Base-by-base conservation (phyloP, 2,113 vertebrate species). In the Limanda limanda region DNA sequence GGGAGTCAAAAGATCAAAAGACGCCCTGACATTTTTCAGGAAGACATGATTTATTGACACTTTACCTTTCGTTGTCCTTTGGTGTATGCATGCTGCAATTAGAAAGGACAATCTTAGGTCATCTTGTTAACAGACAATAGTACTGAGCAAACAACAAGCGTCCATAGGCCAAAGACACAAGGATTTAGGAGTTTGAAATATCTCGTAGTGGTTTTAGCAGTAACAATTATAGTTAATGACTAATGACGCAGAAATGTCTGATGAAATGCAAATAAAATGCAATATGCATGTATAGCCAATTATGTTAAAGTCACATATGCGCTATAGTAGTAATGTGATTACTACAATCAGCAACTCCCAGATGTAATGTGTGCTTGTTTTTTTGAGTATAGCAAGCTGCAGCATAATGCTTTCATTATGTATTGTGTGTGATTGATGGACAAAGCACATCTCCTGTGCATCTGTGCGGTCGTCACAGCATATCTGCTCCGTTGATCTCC, bases 31-130 rank as follows among this genome's bases (percentile, higher is more conserved):
- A 45, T 76, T 82, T 75, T 85, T 35, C 8, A 17, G 63, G 58
- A 67, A 79, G 59, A 25, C 37, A 88, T 31, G 31, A 31, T 78
- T 87, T 84, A 82, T 77, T 85, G 68, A 78, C 31, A 2, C 57
- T 57, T 48, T 14, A 21, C 13, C 42, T 42, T 23, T 7, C 3
- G 18, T 54, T 47, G 25, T 63, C 75, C 66, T 69, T 73, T 67
- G 18, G 45, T 25, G 47, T 71, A 60, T 37, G 62, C 31, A 68
- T 23, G n/a, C 40, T 55, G 74, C 57, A 79, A 78, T 80, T 77
- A 76, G 61, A 61, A 84, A 56, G 17, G 18, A 67, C 74, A 78
- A 79, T 71, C 51, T 47, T 31, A 71, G 31, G 31, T 31, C 31
- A 5, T 31, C 31, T 31, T 63, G 35, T 40, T 37, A 52, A 27